These are phyloP conservation scores for Drosophila aff. DNA, from an alignment of 1,140 invertebrate species.

Conservation along the genomic window DNA sequence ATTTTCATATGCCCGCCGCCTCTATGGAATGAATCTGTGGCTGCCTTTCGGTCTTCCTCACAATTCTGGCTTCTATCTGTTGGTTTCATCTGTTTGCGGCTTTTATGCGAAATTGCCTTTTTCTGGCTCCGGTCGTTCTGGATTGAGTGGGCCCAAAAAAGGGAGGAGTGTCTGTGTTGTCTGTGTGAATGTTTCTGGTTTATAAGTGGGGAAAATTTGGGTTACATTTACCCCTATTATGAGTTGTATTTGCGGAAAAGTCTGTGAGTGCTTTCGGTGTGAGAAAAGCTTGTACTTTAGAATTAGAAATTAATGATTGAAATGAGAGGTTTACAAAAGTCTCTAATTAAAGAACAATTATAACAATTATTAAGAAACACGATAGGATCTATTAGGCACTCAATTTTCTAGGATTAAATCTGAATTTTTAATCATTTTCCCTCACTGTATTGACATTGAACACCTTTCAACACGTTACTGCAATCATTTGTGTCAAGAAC, in stretches of 20 bases:
- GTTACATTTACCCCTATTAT: conserved; percentile 13
- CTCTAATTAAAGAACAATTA: neutral
- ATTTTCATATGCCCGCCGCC: conserved; percentile 74
- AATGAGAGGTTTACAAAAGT: neutral
- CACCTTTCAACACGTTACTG: neutral
- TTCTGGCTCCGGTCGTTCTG: conserved; percentile 13
- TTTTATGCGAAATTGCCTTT: conserved; percentile 79
- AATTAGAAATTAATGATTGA: neutral
- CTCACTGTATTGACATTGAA: neutral
- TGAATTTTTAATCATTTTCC: neutral
- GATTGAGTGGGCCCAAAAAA: neutral
- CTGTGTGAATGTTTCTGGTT: conserved; percentile 10
- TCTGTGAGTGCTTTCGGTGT: neutral
- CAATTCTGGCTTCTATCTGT: conserved; percentile 57
- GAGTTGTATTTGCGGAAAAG: conserved; percentile 17
- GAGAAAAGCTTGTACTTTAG: neutral
- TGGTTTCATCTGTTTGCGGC: conserved; percentile 74
- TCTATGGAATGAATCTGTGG: conserved; percentile 72
- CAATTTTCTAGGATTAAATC: neutral
- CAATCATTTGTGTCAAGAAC: conserved; percentile 12
- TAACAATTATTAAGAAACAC: no score
- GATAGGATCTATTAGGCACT: neutral
- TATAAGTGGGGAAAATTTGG: conserved; percentile 12
- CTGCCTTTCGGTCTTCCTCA: conserved; percentile 39
- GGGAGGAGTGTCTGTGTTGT: conserved; percentile 34